Conservation (phyloP, 2,113 vertebrate genomes). For the Corythaeola cristata region DNA sequence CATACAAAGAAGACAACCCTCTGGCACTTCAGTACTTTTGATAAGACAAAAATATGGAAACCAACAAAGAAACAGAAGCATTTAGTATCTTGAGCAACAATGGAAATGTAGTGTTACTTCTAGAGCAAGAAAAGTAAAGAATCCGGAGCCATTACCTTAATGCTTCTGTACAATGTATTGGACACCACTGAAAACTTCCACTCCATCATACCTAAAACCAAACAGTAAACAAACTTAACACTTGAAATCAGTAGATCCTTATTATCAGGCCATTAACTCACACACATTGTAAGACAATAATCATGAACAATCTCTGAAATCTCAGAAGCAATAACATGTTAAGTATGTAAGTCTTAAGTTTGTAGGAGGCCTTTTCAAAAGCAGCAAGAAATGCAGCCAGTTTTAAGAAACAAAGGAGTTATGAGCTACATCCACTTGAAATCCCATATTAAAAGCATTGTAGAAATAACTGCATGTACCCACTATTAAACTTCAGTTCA, state of each 20-base stretch:
- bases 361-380: background rate
- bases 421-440: rapidly evolving
- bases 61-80: rapidly evolving
- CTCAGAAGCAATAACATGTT: background rate
- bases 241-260: background rate
- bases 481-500: background rate
- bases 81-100: background rate
- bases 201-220: slow-evolving; percentile 21
- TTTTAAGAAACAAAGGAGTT: background rate
- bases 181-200: background rate
- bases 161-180: background rate
- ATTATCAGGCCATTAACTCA: background rate
- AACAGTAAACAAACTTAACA: background rate
- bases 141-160: slow-evolving; percentile 13
- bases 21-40: background rate
- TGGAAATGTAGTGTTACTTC: rapidly evolving
- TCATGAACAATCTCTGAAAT: background rate
- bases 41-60: background rate
- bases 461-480: background rate
- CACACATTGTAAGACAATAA: background rate
- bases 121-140: background rate
- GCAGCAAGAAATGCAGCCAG: background rate
- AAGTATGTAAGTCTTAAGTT: rapidly evolving
- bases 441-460: rapidly evolving
- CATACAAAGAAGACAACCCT: background rate